Evolutionary conservation across 2,797 vertebrate species (phyloP).

Genomic region (Dryobates pubescens): DNA sequence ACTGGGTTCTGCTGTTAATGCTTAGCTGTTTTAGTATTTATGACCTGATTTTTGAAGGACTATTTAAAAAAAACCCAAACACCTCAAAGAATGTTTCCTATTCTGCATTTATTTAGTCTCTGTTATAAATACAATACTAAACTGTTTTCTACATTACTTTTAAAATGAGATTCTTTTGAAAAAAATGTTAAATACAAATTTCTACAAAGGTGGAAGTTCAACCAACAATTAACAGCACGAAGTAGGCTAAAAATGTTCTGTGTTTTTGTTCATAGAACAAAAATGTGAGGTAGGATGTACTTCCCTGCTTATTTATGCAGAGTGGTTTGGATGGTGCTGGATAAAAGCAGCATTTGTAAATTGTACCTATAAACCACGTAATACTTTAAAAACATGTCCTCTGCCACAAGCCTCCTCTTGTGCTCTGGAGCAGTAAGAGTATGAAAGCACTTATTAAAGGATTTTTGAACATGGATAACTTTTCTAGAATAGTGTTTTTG

Average conservation of each 20-base stretch:
- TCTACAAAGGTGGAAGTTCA: not conserved
- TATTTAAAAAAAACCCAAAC: not conserved
- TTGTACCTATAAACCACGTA: not conserved
- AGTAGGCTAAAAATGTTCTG: not conserved
- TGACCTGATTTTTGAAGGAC: not conserved
- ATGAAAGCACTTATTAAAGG: not conserved
- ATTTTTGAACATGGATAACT: conserved; percentile 19
- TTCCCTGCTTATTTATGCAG: not conserved
- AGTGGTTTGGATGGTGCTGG: not conserved
- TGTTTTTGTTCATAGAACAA: not conserved
- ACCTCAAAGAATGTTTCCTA: not conserved
- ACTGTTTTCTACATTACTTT: not conserved
- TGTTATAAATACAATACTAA: not conserved
- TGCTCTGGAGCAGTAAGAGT: not conserved
- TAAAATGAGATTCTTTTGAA: not conserved
- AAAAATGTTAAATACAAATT: not conserved
- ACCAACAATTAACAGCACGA: not conserved
- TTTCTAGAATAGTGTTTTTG: conserved; percentile 4
- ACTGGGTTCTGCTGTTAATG: conserved; percentile 13
- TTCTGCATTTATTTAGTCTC: not conserved
- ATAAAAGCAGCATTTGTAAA: not conserved
- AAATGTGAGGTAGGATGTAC: not conserved
- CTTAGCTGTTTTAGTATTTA: conserved; percentile 42
- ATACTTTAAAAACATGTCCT: not conserved
- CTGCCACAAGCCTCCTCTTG: not conserved